These are phyloP conservation scores for Aegithalos caudatus DNA, from an alignment of 2,113 vertebrate species.

Conservation along the genomic window DNA sequence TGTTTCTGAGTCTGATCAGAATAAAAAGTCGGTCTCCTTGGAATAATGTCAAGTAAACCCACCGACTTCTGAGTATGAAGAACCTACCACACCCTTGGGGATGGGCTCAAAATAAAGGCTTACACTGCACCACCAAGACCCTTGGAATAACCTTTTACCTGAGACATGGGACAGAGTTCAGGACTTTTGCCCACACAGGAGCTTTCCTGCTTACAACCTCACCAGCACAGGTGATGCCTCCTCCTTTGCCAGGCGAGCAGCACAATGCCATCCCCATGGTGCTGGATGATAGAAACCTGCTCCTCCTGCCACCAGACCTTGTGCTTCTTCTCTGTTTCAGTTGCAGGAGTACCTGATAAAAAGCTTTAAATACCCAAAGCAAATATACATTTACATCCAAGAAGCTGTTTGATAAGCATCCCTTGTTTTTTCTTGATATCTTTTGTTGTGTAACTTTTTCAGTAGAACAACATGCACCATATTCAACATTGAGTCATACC, in stretches of 20 bases:
- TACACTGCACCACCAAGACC: rapidly evolving
- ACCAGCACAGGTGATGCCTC: rapidly evolving
- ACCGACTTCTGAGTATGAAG: not conserved
- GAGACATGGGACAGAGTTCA: not conserved
- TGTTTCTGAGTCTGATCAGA: conserved; percentile 60
- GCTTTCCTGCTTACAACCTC: not conserved
- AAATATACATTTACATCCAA: not conserved
- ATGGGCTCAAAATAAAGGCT: not conserved
- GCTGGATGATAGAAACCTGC: not conserved
- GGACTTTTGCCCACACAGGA: not conserved
- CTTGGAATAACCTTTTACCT: not conserved
- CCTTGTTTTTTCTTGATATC: not conserved
- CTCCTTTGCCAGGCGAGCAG: not conserved
- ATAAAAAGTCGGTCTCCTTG: not conserved
- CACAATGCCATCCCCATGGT: rapidly evolving
- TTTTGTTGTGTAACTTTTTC: not conserved
- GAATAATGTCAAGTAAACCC: not conserved
- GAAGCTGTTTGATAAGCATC: not conserved
- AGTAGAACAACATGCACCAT: not conserved
- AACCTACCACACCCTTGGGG: not conserved
- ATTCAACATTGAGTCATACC: not conserved
- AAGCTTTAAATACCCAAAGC: not conserved
- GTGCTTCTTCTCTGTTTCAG: not conserved
- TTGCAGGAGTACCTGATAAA: not conserved
- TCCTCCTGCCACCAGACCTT: not conserved